These are phyloP conservation scores for Eupithecia exiguata DNA, from an alignment of 2,888 invertebrate genomes.

Conservation along the genomic window DNA sequence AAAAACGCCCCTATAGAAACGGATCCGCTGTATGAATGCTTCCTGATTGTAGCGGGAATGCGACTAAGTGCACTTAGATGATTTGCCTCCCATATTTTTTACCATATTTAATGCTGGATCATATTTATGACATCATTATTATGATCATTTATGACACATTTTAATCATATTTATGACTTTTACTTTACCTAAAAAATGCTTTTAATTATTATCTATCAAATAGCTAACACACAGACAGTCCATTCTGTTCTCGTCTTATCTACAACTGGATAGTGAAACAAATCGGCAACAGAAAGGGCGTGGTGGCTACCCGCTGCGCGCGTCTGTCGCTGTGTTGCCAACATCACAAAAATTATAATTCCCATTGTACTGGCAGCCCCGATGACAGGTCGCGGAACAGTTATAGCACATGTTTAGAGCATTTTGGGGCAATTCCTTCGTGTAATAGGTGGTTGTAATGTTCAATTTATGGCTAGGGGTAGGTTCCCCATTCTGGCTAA, in stretches of 20 bases:
- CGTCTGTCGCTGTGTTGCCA: conserved; percentile 82
- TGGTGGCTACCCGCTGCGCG: conserved; percentile 76
- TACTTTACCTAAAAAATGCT: neutral
- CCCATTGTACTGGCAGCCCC: conserved; percentile 77
- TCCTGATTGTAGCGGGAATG: neutral
- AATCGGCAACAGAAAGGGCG: conserved; percentile 80
- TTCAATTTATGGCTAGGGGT: conserved; percentile 75
- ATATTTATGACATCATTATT: no score
- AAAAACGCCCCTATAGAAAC: no score
- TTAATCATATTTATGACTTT: no score
- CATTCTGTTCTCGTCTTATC: conserved; percentile 50
- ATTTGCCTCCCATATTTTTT: no score
- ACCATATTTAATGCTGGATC: no score
- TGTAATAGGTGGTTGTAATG: conserved; percentile 81
- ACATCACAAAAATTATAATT: conserved; percentile 79
- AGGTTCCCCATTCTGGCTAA: conserved; percentile 61
- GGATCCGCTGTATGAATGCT: no score
- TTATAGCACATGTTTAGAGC: conserved; percentile 82
- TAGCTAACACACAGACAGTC: neutral
- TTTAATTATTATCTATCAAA: neutral
- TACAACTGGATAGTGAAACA: conserved; percentile 76
- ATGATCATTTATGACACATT: no score
- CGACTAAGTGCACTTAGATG: neutral
- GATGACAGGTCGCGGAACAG: conserved; percentile 78
- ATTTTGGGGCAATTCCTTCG: conserved; percentile 81